These are phyloP conservation scores for Aleadryas rufinucha DNA, from an alignment of 2,113 vertebrate species.

Conservation along the genomic window DNA sequence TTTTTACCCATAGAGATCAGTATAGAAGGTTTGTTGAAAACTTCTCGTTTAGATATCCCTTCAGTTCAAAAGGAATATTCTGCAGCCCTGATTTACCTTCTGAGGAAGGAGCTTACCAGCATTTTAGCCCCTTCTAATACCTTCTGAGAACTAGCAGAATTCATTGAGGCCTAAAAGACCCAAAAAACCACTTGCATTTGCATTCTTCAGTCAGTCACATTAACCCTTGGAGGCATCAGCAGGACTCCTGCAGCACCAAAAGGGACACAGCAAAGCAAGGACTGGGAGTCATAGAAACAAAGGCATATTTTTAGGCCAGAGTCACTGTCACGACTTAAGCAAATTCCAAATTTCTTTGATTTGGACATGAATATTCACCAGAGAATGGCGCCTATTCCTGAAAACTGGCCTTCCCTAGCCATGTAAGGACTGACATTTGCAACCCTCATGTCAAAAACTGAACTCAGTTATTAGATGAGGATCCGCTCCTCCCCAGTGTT, in stretches of 20 bases:
- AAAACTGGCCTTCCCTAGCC: not conserved
- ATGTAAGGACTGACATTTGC: not conserved
- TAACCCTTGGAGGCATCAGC: not conserved
- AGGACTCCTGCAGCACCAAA: not conserved
- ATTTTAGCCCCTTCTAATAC: not conserved
- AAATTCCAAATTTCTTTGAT: not conserved
- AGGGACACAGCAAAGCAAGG: not conserved
- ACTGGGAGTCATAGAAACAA: not conserved
- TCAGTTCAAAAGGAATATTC: not conserved
- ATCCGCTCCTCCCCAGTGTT: not conserved
- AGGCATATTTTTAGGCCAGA: not conserved
- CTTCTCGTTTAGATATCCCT: not conserved
- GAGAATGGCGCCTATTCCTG: not conserved
- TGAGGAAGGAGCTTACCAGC: not conserved
- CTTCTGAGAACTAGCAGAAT: not conserved
- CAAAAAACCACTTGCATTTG: not conserved
- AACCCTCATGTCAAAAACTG: not conserved
- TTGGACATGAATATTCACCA: not conserved
- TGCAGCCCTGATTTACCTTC: not conserved
- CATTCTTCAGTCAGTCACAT: not conserved
- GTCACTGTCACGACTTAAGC: not conserved
- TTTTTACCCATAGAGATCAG: not conserved
- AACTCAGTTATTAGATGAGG: not conserved
- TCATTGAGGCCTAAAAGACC: not conserved
- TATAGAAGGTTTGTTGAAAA: not conserved